These are phyloP conservation scores for Tapirus indicus DNA, from an alignment of 2,797 vertebrate genomes.

Conservation along the genomic window DNA sequence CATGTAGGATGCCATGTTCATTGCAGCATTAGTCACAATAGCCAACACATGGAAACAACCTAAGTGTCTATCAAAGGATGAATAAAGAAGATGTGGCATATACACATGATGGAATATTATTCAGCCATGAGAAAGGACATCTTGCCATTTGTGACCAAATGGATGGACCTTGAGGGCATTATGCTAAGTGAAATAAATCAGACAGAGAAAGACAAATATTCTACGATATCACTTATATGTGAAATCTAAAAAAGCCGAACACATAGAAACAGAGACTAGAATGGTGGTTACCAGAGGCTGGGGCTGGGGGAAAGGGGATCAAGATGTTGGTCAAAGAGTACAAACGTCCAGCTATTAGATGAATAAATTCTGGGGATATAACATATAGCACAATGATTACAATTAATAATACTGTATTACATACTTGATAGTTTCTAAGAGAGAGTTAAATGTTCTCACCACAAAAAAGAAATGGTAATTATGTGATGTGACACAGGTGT, in stretches of 20 bases:
- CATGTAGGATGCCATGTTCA: neutral
- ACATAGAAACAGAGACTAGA: neutral
- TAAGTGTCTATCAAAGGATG: neutral
- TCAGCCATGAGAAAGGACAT: neutral
- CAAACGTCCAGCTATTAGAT: neutral
- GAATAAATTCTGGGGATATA: neutral
- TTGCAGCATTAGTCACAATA: neutral
- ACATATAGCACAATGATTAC: neutral
- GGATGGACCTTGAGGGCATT: neutral
- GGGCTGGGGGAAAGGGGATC: neutral
- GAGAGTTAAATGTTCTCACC: neutral
- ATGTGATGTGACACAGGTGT: neutral
- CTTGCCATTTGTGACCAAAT: neutral
- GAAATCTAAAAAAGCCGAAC: neutral
- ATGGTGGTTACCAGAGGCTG: neutral
- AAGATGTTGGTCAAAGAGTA: neutral
- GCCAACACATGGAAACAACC: neutral
- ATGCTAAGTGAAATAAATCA: neutral
- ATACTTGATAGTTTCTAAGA: neutral
- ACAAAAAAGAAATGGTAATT: neutral
- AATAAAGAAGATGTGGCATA: neutral
- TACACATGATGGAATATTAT: neutral
- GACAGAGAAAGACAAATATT: neutral
- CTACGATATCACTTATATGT: neutral
- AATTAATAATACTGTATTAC: neutral